Conservation (phyloP, 2,113 vertebrate genomes). For the Rhizomys pruinosus region DNA sequence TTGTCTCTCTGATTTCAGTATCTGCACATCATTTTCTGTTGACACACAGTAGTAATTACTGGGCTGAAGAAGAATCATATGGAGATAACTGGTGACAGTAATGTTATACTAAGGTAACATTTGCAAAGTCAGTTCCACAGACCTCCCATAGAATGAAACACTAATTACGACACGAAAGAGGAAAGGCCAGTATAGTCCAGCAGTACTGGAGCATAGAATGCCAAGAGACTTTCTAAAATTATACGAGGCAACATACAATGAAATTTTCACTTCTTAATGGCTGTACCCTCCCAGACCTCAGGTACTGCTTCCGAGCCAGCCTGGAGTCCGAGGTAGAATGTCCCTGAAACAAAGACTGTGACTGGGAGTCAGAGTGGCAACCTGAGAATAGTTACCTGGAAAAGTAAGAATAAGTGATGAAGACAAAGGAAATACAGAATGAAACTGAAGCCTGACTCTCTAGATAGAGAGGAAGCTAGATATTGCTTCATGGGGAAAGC, state of each 20-base stretch:
- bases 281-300: too few species aligned
- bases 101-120: not conserved
- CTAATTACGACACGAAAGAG: slow-evolving; percentile 15
- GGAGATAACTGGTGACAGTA: not conserved
- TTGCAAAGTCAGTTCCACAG: not conserved
- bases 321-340: not conserved
- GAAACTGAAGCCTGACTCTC: not conserved
- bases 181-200: not conserved
- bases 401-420: not conserved
- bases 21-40: slow-evolving; percentile 26
- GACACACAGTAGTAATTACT: slow-evolving; percentile 54
- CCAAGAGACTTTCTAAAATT: slow-evolving; percentile 9
- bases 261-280: not conserved
- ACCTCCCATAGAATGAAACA: not conserved
- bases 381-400: not conserved
- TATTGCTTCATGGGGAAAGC: not conserved
- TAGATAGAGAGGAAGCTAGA: not conserved
- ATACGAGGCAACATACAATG: not conserved
- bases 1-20: slow-evolving; percentile 43
- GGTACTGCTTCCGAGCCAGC: not conserved
- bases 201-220: not conserved
- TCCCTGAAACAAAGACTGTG: not conserved
- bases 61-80: slow-evolving; percentile 56
- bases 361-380: not conserved
- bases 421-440: not conserved